Percentiles rank a stretch among this genome's conserved stretches.
Conservation (phyloP, 1,140 invertebrate genomes). For the Pseudomyrmex dendroicus region DNA sequence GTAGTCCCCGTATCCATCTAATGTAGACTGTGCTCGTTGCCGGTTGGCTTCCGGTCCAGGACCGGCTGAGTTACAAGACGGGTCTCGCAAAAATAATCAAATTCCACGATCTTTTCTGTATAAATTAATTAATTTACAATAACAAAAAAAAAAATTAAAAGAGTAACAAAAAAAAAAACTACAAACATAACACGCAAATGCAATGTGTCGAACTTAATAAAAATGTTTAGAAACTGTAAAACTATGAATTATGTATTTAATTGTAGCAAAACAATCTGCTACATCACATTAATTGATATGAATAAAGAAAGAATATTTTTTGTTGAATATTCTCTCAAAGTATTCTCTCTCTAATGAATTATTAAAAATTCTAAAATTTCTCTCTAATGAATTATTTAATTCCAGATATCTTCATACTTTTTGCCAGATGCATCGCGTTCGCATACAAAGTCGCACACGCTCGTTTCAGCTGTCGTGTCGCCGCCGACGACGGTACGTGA, state of each 20-base stretch:
- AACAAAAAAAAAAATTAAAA: background rate
- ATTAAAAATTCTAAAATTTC: too few relatives aligned
- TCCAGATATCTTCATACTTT: background rate
- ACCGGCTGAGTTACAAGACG: background rate
- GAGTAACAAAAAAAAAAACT: background rate
- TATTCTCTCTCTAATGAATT: too few relatives aligned
- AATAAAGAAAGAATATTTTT: too few relatives aligned
- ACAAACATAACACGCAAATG: too few relatives aligned
- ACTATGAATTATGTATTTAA: too few relatives aligned
- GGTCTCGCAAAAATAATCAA: background rate
- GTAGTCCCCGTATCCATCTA: constrained; percentile 69
- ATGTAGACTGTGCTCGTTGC: constrained; percentile 64
- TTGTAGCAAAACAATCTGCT: too few relatives aligned
- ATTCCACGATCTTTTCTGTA: background rate
- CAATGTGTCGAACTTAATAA: too few relatives aligned
- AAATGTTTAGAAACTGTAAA: too few relatives aligned
- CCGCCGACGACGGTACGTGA: constrained; percentile 61
- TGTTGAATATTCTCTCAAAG: too few relatives aligned
- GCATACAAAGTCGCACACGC: background rate
- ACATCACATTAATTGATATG: too few relatives aligned
- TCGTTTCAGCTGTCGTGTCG: background rate
- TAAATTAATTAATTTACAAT: background rate
- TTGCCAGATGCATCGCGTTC: background rate
- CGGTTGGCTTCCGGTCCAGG: constrained; percentile 65
- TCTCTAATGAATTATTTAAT: constrained; percentile 13